Conservation (phyloP, 2,888 invertebrate genomes). For the Cryptocephalus moraei region DNA sequence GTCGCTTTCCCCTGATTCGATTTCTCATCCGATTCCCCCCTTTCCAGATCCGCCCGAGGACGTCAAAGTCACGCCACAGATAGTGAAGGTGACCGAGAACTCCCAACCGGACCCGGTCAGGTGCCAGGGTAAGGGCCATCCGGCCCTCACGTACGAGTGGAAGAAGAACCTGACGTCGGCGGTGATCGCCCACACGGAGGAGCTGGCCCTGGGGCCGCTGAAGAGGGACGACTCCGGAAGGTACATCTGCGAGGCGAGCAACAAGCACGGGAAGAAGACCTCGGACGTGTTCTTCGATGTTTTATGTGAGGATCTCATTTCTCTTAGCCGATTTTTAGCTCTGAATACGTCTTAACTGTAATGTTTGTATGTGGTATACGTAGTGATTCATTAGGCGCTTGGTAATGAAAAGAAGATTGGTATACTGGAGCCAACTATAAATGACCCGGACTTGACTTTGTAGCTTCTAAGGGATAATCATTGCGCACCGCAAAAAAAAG, state of each 20-base stretch:
- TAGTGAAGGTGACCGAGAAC: constrained; percentile 45
- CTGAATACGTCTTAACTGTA: too few relatives aligned
- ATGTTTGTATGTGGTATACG: too few relatives aligned
- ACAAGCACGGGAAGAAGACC: constrained; percentile 67
- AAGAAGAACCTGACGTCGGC: constrained; percentile 47
- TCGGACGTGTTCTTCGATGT: constrained; percentile 67
- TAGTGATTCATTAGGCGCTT: too few relatives aligned
- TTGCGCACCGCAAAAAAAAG: too few relatives aligned
- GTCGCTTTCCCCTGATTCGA: too few relatives aligned
- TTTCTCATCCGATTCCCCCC: too few relatives aligned
- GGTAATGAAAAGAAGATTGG: too few relatives aligned
- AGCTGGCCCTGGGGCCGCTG: constrained; percentile 54
- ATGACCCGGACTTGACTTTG: too few relatives aligned
- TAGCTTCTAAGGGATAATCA: too few relatives aligned
- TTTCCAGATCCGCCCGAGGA: constrained; percentile 75
- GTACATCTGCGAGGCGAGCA: constrained; percentile 68
- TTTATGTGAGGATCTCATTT: constrained; percentile 65
- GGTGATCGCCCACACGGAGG: constrained; percentile 40
- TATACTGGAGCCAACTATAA: too few relatives aligned
- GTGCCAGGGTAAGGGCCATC: constrained; percentile 56
- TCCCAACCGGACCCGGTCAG: constrained; percentile 46
- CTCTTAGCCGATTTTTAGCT: too few relatives aligned
- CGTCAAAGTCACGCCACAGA: constrained; percentile 55
- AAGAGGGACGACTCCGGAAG: constrained; percentile 62
- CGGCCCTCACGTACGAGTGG: constrained; percentile 66